Evolutionary conservation across 2,113 vertebrate genomes (phyloP), one percentile per base, ranked within the genome.

Genomic region (Lasiurus cinereus): DNA sequence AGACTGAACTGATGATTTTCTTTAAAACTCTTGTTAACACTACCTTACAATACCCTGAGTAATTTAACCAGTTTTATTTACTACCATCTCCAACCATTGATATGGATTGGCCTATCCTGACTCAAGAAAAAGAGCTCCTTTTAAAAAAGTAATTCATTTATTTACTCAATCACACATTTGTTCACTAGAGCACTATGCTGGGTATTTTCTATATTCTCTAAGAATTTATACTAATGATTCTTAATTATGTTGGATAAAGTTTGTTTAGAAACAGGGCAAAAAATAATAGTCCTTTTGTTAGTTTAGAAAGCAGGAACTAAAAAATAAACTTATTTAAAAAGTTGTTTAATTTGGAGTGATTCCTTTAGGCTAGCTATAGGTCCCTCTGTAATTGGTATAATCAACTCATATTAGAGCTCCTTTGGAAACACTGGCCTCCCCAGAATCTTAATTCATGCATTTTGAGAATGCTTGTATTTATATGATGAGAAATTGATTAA

Each of bases 211-310:
- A 12, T 59, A 82, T 70, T 36, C 6, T 88, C 43, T 50, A 70
- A 70, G 21, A 78, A 80, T 73, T 59, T 90, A 91, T 77, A 66
- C 8, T 91, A 16, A 59, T 64, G 29, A 7, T 48, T 80, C 13
- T 96, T 95, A 69, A 67, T 80, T 86, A 93, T 43, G 74, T 74
- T 77, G 73, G 50, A n/a, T 88, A 69, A 88, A 85, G 11, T 91
- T 21, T 87, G 31, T 73, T 62, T 70, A 91, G 54, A 85, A 88
- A 94, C 2, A 39, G 15, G 11, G 4, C 67, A 39, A 43, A 31
- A 62, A 85, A 64, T 59, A 31, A 85, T 16, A 72, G 24, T 64
- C n/a, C 33, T 83, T 78, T 6, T 33, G 52, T 91, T 96, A 77
- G 52, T 91, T 96, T 66, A 93, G 74, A 86, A 89, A 86, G 22